These are phyloP conservation scores for Biston betularia DNA, from an alignment of 2,888 invertebrate species.

Conservation along the genomic window DNA sequence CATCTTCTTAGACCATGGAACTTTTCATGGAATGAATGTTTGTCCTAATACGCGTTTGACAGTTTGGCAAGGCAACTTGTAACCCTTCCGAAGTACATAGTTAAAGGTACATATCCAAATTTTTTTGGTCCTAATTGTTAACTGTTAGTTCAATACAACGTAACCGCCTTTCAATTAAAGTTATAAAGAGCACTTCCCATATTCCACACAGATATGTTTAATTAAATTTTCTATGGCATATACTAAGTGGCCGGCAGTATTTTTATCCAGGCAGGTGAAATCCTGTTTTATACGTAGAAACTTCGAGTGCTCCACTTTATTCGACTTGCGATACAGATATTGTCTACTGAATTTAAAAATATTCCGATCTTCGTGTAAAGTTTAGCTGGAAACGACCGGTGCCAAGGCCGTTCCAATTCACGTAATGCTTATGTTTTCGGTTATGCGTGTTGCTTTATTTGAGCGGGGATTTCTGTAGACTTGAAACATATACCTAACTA, in stretches of 20 bases:
- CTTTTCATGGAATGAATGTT: no score
- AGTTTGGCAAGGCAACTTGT: no score
- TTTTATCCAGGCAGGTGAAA: conserved; percentile 56
- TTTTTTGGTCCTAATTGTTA: no score
- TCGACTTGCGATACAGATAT: conserved; percentile 40
- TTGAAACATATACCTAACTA: background rate
- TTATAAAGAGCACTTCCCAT: conserved; percentile 15
- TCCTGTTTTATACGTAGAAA: conserved; percentile 57
- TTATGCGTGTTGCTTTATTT: conserved; percentile 14
- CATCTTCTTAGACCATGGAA: no score
- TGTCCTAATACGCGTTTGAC: no score
- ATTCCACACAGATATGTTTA: conserved; percentile 9
- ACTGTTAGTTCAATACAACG: background rate
- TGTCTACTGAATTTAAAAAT: conserved; percentile 38
- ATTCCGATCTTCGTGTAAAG: conserved; percentile 20
- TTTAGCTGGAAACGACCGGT: conserved; percentile 27
- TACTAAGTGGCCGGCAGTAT: conserved; percentile 50
- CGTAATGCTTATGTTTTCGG: conserved; percentile 26
- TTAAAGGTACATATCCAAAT: no score
- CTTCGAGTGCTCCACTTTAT: conserved; percentile 50
- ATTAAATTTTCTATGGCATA: conserved; percentile 19
- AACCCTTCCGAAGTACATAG: no score
- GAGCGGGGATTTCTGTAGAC: background rate
- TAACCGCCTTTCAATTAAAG: conserved; percentile 3
- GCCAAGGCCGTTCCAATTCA: conserved; percentile 30